phyloP scores from a whole-genome alignment of 2,888 invertebrate genomes.

The Archaeoteleia sp. region DNA sequence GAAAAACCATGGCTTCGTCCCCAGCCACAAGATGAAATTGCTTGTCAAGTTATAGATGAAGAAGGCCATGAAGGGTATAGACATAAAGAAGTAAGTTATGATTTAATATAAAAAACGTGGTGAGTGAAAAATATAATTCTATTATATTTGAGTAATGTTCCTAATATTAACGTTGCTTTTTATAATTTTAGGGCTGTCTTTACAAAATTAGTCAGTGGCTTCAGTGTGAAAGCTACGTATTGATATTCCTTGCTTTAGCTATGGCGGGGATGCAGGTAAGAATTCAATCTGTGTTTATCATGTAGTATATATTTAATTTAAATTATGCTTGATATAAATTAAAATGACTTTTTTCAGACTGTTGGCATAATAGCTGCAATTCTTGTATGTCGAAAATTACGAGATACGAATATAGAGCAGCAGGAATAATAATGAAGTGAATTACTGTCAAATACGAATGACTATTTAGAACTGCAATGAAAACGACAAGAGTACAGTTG shows the following conservation, averaged over 20 bases:
- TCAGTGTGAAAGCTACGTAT: slow-evolving; percentile 72
- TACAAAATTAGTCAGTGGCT: slow-evolving; percentile 74
- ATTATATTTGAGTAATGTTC: neutral
- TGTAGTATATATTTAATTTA: neutral
- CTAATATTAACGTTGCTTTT: slow-evolving; percentile 1
- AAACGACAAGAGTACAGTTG: slow-evolving; percentile 10
- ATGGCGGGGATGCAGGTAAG: slow-evolving; percentile 69
- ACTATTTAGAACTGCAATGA: no score
- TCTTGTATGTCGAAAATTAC: slow-evolving; percentile 15
- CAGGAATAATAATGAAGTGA: slow-evolving; percentile 7
- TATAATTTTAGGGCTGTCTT: slow-evolving; percentile 74
- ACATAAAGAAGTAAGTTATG: slow-evolving; percentile 67
- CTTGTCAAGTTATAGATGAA: slow-evolving; percentile 64
- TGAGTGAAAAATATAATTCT: no score
- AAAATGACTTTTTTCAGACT: slow-evolving; percentile 11
- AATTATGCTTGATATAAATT: neutral
- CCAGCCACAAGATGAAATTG: slow-evolving; percentile 66
- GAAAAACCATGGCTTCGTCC: slow-evolving; percentile 72
- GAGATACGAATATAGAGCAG: slow-evolving; percentile 2
- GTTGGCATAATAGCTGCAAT: slow-evolving; percentile 16
- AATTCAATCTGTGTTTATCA: neutral
- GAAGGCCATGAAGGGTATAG: slow-evolving; percentile 67
- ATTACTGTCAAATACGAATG: slow-evolving; percentile 14
- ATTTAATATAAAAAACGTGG: neutral
- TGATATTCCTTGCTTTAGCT: slow-evolving; percentile 74